phyloP scores from a whole-genome alignment of 2,113 vertebrate species.

The Oenanthe melanoleuca region DNA sequence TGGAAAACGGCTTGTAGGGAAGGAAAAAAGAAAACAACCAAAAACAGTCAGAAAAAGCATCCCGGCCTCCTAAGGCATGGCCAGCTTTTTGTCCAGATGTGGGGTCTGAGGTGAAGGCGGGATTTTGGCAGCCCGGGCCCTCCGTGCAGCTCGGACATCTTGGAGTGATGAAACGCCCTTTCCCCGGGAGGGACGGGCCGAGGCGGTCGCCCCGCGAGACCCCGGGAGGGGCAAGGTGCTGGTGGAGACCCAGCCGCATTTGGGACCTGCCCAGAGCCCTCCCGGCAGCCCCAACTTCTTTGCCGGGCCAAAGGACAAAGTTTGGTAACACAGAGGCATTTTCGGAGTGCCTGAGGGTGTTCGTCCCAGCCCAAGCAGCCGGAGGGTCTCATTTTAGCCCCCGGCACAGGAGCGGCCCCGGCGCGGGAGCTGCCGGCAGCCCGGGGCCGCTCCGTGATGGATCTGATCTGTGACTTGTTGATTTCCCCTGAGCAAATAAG shows the following conservation, averaged over 20 bases:
- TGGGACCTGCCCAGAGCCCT: neutral
- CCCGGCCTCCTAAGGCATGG: no score
- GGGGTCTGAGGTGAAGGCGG: neutral
- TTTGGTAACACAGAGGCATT: neutral
- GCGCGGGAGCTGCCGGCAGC: conserved; percentile 45
- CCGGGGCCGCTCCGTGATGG: conserved; percentile 73
- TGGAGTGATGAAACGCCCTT: rapidly evolving
- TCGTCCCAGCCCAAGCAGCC: rapidly evolving
- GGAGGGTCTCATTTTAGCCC: neutral
- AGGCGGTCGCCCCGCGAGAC: rapidly evolving
- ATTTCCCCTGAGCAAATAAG: conserved; percentile 96
- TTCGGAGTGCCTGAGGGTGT: neutral
- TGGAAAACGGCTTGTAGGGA: neutral
- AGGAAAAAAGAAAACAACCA: neutral
- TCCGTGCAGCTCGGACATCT: neutral
- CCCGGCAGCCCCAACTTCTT: neutral
- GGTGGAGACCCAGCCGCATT: rapidly evolving
- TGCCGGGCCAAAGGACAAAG: neutral
- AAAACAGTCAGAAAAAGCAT: neutral
- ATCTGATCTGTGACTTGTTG: conserved; percentile 90
- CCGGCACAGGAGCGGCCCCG: neutral
- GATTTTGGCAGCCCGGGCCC: neutral
- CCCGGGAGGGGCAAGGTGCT: neutral
- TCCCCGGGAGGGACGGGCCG: neutral
- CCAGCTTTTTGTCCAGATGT: neutral